These are phyloP conservation scores for Conus canariensis DNA, from an alignment of 2,888 invertebrate species.

Conservation along the genomic window DNA sequence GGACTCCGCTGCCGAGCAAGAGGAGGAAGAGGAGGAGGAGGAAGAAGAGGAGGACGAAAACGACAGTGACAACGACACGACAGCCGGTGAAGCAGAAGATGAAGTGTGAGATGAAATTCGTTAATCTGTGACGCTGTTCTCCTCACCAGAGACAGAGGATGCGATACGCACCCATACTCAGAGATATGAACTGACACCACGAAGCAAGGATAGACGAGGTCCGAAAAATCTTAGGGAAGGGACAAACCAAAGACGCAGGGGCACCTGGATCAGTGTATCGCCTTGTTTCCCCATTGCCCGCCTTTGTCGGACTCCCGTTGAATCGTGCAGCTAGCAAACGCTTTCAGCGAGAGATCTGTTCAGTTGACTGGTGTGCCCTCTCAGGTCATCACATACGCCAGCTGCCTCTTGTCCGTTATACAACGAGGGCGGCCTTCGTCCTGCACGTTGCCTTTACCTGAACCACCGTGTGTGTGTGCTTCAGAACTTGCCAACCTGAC, in stretches of 20 bases:
- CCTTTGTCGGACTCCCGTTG: too few species aligned
- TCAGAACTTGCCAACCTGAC: too few species aligned
- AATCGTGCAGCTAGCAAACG: too few species aligned
- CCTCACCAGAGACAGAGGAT: not conserved
- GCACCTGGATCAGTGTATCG: not conserved
- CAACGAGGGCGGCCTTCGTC: too few species aligned
- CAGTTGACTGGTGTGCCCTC: too few species aligned
- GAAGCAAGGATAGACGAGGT: not conserved
- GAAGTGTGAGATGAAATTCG: not conserved
- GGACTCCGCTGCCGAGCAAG: not conserved
- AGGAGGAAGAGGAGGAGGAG: slow-evolving; percentile 15
- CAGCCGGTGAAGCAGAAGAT: slow-evolving; percentile 11
- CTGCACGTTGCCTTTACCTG: too few species aligned
- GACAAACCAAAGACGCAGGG: not conserved
- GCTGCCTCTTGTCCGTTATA: too few species aligned
- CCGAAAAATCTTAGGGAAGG: not conserved
- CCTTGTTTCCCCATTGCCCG: too few species aligned
- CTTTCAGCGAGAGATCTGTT: too few species aligned
- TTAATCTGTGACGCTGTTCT: too few species aligned
- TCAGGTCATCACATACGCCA: too few species aligned
- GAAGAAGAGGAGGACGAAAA: not conserved
- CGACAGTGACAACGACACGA: slow-evolving; percentile 1
- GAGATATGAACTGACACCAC: not conserved
- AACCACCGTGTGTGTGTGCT: too few species aligned
- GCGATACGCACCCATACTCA: not conserved